A percentile compares a stretch with the other conserved stretches of the same genome.
Evolutionary conservation across 2,888 invertebrate species (phyloP).

Genomic region (Atethmia centrago): DNA sequence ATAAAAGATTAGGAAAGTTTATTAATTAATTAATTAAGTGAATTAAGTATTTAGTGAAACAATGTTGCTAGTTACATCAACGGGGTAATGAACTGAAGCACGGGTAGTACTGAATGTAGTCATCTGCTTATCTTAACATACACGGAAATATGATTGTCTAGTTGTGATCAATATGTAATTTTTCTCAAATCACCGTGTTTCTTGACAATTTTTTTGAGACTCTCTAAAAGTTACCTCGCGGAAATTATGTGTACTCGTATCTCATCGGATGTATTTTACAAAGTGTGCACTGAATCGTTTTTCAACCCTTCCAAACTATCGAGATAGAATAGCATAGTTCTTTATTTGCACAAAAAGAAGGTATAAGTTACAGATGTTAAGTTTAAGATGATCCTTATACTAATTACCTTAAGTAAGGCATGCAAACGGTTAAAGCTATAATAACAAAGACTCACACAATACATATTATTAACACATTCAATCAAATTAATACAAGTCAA

Average conservation of each 20-base stretch:
- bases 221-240: too few species aligned
- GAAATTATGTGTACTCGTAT: not conserved
- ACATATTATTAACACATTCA: too few species aligned
- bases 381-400: too few species aligned
- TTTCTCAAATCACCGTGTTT: not conserved
- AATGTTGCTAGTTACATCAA: slow-evolving; percentile 38
- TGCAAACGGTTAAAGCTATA: too few species aligned
- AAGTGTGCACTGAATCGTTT: not conserved
- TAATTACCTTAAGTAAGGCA: too few species aligned
- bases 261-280: not conserved
- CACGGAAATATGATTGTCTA: slow-evolving; percentile 3
- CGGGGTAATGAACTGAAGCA: slow-evolving; percentile 45
- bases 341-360: too few species aligned
- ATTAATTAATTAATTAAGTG: slow-evolving; percentile 6
- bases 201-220: not conserved
- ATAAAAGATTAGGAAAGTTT: slow-evolving; percentile 36
- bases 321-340: too few species aligned
- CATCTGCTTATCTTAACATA: not conserved
- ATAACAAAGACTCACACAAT: too few species aligned
- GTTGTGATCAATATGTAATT: not conserved
- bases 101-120: slow-evolving; percentile 12
- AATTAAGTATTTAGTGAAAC: not conserved
- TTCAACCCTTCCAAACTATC: too few species aligned
- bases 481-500: too few species aligned
- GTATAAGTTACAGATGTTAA: too few species aligned